These are phyloP conservation scores for Drosophila mimica DNA, from an alignment of 2,888 invertebrate species.

Conservation along the genomic window DNA sequence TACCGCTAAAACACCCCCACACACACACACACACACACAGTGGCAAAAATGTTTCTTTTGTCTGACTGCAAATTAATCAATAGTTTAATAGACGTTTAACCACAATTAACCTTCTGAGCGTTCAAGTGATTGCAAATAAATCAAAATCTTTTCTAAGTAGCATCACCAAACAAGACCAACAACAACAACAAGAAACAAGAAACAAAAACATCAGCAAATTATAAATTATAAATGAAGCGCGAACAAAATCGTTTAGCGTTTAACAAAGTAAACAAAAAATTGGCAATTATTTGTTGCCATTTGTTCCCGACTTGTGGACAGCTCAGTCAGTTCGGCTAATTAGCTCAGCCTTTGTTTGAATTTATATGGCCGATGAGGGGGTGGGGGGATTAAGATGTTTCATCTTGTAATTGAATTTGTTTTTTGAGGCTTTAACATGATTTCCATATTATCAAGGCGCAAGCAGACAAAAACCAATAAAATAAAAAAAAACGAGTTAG, in stretches of 20 bases:
- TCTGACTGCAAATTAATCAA: slow-evolving; percentile 71
- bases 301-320: slow-evolving; percentile 47
- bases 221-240: slow-evolving; percentile 66
- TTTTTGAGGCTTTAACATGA: slow-evolving; percentile 33
- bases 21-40: slow-evolving; percentile 1
- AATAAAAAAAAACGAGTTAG: background rate
- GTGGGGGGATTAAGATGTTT: background rate
- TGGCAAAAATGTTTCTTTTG: slow-evolving; percentile 12
- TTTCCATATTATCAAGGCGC: slow-evolving; percentile 70
- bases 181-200: slow-evolving; percentile 28
- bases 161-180: slow-evolving; percentile 15
- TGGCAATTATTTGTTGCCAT: slow-evolving; percentile 64
- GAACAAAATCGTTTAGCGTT: slow-evolving; percentile 68
- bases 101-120: slow-evolving; percentile 75
- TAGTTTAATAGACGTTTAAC: slow-evolving; percentile 67
- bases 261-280: slow-evolving; percentile 34
- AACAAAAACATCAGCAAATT: slow-evolving; percentile 40
- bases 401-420: slow-evolving; percentile 51
- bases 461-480: background rate
- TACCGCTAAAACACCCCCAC: background rate
- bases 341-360: slow-evolving; percentile 52
- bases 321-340: slow-evolving; percentile 28
- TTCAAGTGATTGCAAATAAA: slow-evolving; percentile 72
- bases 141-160: slow-evolving; percentile 58
- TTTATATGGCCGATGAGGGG: slow-evolving; percentile 10